Evolutionary conservation across 2,797 vertebrate species (phyloP).

Genomic region (Gymnothorax javanicus): DNA sequence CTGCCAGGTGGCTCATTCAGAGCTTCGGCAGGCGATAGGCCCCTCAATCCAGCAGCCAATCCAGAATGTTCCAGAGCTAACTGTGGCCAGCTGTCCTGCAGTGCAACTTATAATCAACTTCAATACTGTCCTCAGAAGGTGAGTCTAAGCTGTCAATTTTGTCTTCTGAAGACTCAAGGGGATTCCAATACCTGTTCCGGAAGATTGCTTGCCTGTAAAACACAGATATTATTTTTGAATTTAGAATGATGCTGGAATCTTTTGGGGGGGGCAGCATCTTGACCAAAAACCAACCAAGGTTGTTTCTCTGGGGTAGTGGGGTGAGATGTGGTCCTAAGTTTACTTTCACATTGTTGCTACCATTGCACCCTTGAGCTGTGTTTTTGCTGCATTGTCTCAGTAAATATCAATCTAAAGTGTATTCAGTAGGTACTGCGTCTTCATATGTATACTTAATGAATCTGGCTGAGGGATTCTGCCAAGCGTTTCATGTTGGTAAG

Average conservation of each 20-base stretch:
- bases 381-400: background rate
- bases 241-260: background rate
- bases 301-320: background rate
- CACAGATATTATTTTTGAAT: background rate
- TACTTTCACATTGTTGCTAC: background rate
- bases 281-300: background rate
- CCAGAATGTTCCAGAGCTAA: background rate
- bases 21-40: background rate
- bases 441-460: background rate
- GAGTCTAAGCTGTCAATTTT: background rate
- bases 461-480: background rate
- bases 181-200: background rate
- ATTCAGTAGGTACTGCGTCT: background rate
- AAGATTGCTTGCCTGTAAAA: background rate
- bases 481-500: background rate
- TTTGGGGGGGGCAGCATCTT: background rate
- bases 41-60: background rate
- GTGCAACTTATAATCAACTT: background rate
- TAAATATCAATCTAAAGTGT: background rate
- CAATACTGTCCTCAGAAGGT: background rate
- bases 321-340: background rate
- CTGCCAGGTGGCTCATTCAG: conserved; percentile 2
- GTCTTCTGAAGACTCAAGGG: background rate
- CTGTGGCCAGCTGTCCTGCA: background rate
- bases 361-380: background rate